Base-by-base conservation (phyloP, 2,797 vertebrate genomes). In the Ptychobarbus kaznakovi region DNA sequence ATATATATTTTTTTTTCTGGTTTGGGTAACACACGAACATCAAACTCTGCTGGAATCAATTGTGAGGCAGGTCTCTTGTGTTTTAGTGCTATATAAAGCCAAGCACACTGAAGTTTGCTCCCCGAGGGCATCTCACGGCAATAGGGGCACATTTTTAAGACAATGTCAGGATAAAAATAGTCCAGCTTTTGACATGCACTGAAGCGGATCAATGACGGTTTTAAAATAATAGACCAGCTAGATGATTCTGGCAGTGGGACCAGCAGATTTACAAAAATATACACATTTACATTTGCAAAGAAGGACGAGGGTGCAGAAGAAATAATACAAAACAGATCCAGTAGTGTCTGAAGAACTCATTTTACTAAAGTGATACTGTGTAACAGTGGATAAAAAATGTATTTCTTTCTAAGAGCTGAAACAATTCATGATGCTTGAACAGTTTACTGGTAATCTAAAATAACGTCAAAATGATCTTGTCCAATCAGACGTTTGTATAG, bases 31-130 rank as follows among this genome's bases (percentile, higher is more conserved):
- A 58, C 20, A 58, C 20, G 3, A 0, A 38, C 18, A 58, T 40
- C 20, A 22, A 32, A 56, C 49, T 25, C 35, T 10, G 22, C 38
- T 77, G 51, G 51, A 77, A 58, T 77, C 74, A 58, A 15, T 40
- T 40, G 35, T 58, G 58, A 77, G 53, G 13, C 51, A 77, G 51
- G 38, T 77, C 75, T 58, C 75, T 77, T 42, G 75, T 58, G 75
- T 25, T 56, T 40, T 16, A 77, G 53, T 9, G 35, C 75, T 77
- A 77, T 77, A 58, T 77, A 77, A 77, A 77, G 53, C 75, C 22
- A 58, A 58, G 74, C 32, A 42, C 75, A 58, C 22, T 16, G 53
- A 77, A 61, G 35, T 58, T 58, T 77, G 22, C 56, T 58, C 32
- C 75, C 28, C 4, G 7, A 58, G 42, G 75, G 53, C 53, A 58